These are phyloP conservation scores for Psylliodes chrysocephalus DNA, from an alignment of 2,888 invertebrate genomes.

Conservation along the genomic window DNA sequence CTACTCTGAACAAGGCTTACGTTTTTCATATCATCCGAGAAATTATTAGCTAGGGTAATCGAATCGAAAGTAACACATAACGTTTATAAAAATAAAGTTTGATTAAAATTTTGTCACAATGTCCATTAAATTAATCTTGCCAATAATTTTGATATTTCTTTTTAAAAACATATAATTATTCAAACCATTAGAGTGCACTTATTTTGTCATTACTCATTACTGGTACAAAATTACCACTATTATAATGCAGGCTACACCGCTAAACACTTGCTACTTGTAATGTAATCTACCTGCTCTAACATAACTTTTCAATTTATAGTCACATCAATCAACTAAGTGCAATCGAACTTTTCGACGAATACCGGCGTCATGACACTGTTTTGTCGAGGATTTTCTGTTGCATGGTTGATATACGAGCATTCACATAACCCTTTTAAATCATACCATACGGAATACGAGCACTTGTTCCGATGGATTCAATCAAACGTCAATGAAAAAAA, in stretches of 20 bases:
- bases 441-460: slow-evolving; percentile 23
- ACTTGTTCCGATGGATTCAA: slow-evolving; percentile 29
- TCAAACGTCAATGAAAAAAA: slow-evolving; percentile 28
- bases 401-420: slow-evolving; percentile 25
- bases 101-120: too few relatives aligned
- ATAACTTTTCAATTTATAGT: slow-evolving; percentile 30
- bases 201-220: neutral
- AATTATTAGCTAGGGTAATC: too few relatives aligned
- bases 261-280: neutral
- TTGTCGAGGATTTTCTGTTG: slow-evolving; percentile 30
- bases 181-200: neutral
- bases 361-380: slow-evolving; percentile 25
- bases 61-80: too few relatives aligned
- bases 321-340: slow-evolving; percentile 33
- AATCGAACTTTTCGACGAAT: slow-evolving; percentile 16
- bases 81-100: too few relatives aligned
- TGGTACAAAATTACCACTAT: neutral
- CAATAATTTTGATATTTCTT: too few relatives aligned
- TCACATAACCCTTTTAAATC: slow-evolving; percentile 31
- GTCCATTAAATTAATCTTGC: too few relatives aligned
- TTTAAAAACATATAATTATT: neutral
- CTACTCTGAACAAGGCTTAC: too few relatives aligned
- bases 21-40: too few relatives aligned
- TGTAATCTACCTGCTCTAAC: slow-evolving; percentile 12
- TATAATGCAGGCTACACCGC: slow-evolving; percentile 8